Conservation (phyloP, 2,113 vertebrate species). For the Callaeas wilsoni region DNA sequence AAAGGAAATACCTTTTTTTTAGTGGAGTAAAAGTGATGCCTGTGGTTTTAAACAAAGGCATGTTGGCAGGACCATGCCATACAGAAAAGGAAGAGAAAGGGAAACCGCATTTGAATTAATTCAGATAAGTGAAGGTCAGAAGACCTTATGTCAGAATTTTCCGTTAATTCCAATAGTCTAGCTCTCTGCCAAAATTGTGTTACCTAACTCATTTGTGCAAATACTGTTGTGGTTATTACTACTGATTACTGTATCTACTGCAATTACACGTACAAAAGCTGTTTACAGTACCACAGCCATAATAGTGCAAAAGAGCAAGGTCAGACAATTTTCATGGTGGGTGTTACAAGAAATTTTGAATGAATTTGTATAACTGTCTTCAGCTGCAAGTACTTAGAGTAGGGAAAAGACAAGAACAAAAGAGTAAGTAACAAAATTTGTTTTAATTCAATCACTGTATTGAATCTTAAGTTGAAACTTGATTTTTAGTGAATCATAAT, state of each 20-base stretch:
- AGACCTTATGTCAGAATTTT: constrained; percentile 20
- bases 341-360: not conserved
- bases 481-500: not conserved
- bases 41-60: constrained; percentile 29
- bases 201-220: not conserved
- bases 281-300: not conserved
- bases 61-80: not conserved
- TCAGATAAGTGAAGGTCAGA: constrained; percentile 30
- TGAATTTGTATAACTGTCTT: not conserved
- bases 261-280: not conserved
- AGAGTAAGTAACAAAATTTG: not conserved
- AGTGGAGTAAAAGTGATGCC: constrained; percentile 3
- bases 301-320: not conserved
- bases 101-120: constrained; percentile 2
- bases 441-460: not conserved
- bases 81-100: constrained; percentile 49
- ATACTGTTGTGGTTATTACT: not conserved
- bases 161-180: not conserved
- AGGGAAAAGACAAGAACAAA: not conserved
- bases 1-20: not conserved
- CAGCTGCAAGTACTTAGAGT: not conserved
- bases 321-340: not conserved
- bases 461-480: not conserved
- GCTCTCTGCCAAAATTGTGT: not conserved
- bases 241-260: not conserved